These are phyloP conservation scores for Mactra quadrangularis DNA, from an alignment of 1,140 invertebrate genomes.

Conservation along the genomic window DNA sequence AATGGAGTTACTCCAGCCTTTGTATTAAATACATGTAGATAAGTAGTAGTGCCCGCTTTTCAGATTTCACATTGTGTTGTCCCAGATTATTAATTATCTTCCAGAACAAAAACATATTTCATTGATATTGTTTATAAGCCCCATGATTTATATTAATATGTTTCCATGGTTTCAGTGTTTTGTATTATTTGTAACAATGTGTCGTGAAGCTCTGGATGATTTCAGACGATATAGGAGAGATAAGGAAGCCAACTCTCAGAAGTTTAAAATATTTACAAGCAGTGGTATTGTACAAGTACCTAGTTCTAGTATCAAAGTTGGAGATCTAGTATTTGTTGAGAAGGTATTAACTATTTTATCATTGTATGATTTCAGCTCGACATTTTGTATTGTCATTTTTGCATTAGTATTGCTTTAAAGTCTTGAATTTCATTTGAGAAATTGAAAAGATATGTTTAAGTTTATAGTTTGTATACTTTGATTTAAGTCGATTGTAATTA, in stretches of 20 bases:
- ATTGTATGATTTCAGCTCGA: neutral
- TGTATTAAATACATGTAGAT: too few species aligned
- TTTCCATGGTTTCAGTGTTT: slow-evolving; percentile 92
- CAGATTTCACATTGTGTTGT: too few species aligned
- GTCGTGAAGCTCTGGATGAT: slow-evolving; percentile 98
- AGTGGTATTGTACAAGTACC: slow-evolving; percentile 83
- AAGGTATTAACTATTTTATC: slow-evolving; percentile 79
- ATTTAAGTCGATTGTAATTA: too few species aligned
- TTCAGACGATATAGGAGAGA: slow-evolving; percentile 95
- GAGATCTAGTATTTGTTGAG: slow-evolving; percentile 89
- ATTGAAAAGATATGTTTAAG: too few species aligned
- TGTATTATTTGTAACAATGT: slow-evolving; percentile 97
- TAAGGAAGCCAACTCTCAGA: slow-evolving; percentile 97
- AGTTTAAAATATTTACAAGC: slow-evolving; percentile 86
- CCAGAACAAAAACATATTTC: too few species aligned
- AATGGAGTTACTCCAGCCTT: too few species aligned
- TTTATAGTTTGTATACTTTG: too few species aligned
- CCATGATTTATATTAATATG: too few species aligned
- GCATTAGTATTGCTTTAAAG: neutral
- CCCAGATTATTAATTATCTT: too few species aligned
- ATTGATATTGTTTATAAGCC: too few species aligned
- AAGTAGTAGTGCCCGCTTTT: too few species aligned
- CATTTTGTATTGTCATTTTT: neutral
- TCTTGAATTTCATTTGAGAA: too few species aligned
- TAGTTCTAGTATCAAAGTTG: slow-evolving; percentile 84